A percentile compares a stretch with the other conserved stretches of the same genome.
Evolutionary conservation across 2,888 invertebrate species (phyloP).

Genomic region (Aelia acuminata): DNA sequence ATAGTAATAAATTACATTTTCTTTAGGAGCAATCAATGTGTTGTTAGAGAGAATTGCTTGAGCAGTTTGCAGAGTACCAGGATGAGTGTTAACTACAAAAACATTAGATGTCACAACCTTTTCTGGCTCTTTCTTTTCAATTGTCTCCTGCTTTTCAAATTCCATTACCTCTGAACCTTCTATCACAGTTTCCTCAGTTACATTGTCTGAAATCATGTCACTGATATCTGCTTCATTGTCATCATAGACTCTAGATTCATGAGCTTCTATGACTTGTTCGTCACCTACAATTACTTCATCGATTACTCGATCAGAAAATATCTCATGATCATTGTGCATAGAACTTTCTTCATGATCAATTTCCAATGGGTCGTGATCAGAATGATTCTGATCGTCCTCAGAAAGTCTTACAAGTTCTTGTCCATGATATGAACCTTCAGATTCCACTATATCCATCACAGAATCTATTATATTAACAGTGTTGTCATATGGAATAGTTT

Average conservation of each 20-base stretch:
- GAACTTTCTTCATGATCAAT: constrained; percentile 6
- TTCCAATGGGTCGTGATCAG: background rate
- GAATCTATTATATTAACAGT: constrained; percentile 59
- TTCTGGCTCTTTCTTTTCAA: constrained; percentile 49
- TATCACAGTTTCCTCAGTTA: constrained; percentile 64
- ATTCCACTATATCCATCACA: constrained; percentile 61
- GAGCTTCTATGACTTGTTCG: constrained; percentile 62
- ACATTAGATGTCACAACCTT: constrained; percentile 61
- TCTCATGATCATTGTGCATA: constrained; percentile 54
- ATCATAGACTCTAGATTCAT: constrained; percentile 58
- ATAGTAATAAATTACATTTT: constrained; percentile 39
- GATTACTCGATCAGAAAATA: constrained; percentile 64
- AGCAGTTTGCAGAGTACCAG: constrained; percentile 53
- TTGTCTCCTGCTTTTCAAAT: constrained; percentile 19
- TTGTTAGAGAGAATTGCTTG: constrained; percentile 46
- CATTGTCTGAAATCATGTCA: constrained; percentile 62
- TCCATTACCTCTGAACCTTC: constrained; percentile 62
- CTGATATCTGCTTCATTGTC: constrained; percentile 61
- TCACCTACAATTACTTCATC: constrained; percentile 63
- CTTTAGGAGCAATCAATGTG: constrained; percentile 53
- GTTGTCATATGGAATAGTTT: constrained; percentile 57
- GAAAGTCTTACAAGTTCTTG: constrained; percentile 51
- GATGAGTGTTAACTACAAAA: constrained; percentile 59
- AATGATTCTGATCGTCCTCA: background rate
- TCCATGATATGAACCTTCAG: constrained; percentile 55